Percentiles rank a stretch among this genome's conserved stretches.
Evolutionary conservation across 2,113 vertebrate genomes (phyloP).

Genomic region (Limnothrissa miodon): DNA sequence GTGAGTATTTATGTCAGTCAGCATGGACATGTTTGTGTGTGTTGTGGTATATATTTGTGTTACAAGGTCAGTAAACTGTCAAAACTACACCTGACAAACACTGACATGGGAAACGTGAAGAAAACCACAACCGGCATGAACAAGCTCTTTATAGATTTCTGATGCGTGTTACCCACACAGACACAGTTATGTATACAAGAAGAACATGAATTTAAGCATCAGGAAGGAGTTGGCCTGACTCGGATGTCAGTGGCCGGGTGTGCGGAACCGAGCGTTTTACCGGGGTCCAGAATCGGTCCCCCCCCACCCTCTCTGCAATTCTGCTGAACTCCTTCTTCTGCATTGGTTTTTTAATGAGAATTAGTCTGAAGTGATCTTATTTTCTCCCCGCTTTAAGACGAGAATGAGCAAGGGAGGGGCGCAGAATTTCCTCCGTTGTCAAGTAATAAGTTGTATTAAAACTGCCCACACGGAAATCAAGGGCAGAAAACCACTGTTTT

Average conservation of each 20-base stretch:
- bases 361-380: constrained; percentile 11
- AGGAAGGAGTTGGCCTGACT: background rate
- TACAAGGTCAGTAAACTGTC: background rate
- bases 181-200: too few relatives aligned
- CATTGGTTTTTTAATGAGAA: background rate
- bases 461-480: constrained; percentile 49
- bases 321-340: background rate
- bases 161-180: too few relatives aligned
- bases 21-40: background rate
- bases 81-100: background rate
- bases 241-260: background rate
- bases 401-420: constrained; percentile 34
- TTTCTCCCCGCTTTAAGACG: constrained; percentile 7
- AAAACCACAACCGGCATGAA: too few relatives aligned
- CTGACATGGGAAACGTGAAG: background rate
- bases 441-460: constrained; percentile 41
- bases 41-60: background rate
- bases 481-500: constrained; percentile 28
- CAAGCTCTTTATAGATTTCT: too few relatives aligned
- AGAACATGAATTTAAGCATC: background rate
- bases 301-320: background rate
- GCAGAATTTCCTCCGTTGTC: constrained; percentile 45
- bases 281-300: background rate
- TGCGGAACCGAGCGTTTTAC: background rate
- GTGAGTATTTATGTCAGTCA: background rate